Evolutionary conservation across 1,140 invertebrate species (phyloP), one percentile per base, ranked within the genome.

Genomic region (Drosophila melanica): DNA sequence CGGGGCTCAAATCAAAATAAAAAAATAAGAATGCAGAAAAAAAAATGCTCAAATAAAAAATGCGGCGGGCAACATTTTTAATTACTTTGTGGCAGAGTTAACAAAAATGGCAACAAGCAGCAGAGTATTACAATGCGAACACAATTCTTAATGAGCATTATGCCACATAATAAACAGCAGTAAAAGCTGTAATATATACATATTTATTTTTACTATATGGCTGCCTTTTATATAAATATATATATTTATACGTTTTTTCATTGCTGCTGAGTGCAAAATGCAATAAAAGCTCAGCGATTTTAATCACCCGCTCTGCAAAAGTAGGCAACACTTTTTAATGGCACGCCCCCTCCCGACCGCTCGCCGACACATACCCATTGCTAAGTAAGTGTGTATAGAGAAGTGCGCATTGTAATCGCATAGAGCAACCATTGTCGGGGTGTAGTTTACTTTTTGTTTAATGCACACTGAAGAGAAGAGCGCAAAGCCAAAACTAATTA

Each of bases 121-220:
- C 76, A 78, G 48, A 70, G 64, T 65, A 81, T 87, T 76, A 81
- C 68, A 87, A 86, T 87, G 37, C 55, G 55, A 58, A 41, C 55
- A 79, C 68, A 79, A 89, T 87, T 76, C 71, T 86, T 86, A 85
- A 87, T 85, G 82, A 85, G 82, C 66, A 86, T 81, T 87, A 85
- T 87, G 75, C 82, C 75, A 60, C 77, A 69, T 81, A 86, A 86
- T 86, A 81, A 81, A 79, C 71, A 79, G 65, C 65, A 77, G 63
- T 68, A 69, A 78, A 74, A 57, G 35, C 44, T 39, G 57, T 63
- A 71, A 66, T 65, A 79, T 60, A 80, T 35, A 33, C 30, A 80
- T 67, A 63, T 47, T 53, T 64, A 76, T 67, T 50, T 65, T 57
- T 72, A 42, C 47, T 37, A 48, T 68, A 48, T 68, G 48, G 14